Evolutionary conservation across 2,113 vertebrate genomes (phyloP).

Genomic region (Mohoua ochrocephala): DNA sequence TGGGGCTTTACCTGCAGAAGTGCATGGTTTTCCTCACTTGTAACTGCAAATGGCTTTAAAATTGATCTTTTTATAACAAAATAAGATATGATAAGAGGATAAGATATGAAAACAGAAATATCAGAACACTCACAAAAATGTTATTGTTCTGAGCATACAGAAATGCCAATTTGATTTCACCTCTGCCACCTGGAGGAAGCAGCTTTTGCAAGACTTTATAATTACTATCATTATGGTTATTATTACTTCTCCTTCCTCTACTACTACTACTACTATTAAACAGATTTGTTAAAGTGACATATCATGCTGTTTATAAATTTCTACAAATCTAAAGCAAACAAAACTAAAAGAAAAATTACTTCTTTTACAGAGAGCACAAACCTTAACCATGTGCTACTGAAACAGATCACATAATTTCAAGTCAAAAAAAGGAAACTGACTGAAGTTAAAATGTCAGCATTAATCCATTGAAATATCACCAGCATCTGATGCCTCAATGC

Average conservation of each 20-base stretch:
- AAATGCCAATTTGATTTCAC: neutral
- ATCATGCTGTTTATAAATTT: neutral
- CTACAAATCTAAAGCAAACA: neutral
- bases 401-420: neutral
- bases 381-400: neutral
- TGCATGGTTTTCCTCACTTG: neutral
- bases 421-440: neutral
- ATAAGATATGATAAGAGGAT: neutral
- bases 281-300: neutral
- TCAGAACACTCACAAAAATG: neutral
- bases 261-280: neutral
- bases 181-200: neutral
- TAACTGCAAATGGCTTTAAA: neutral
- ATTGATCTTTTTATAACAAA: neutral
- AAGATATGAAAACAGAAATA: neutral
- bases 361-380: neutral
- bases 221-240: neutral
- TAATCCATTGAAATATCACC: neutral
- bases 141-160: neutral
- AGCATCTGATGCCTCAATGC: no score
- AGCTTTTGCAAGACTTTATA: neutral
- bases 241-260: neutral
- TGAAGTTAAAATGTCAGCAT: neutral
- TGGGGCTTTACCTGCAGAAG: neutral
- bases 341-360: neutral